phyloP scores from a whole-genome alignment of 2,888 invertebrate species.

The Drosophila prolongata region DNA sequence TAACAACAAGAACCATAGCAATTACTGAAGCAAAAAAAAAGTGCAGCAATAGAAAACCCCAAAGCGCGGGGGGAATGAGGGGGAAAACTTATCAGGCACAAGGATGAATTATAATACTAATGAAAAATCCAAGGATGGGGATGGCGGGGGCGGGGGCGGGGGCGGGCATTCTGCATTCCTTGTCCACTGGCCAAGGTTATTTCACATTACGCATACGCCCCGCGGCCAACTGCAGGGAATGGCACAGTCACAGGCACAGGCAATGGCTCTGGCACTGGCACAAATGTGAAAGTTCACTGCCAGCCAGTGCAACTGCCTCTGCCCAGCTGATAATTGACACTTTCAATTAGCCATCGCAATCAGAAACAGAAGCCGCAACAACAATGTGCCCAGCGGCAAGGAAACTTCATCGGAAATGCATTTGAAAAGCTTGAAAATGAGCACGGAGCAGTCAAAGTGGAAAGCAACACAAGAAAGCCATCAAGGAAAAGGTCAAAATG shows the following conservation, averaged over 20 bases:
- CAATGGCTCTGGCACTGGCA: conserved; percentile 7
- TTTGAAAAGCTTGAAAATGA: conserved; percentile 16
- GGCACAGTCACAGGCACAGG: conserved; percentile 9
- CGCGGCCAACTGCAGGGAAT: conserved; percentile 5
- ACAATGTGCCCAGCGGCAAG: conserved; percentile 23
- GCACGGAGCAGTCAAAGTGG: conserved; percentile 1
- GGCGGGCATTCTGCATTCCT: conserved; percentile 21
- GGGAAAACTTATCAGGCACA: conserved; percentile 54
- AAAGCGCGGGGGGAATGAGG: conserved; percentile 9
- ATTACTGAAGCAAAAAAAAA: conserved; percentile 28
- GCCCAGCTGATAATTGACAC: conserved; percentile 54
- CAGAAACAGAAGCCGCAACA: conserved; percentile 29
- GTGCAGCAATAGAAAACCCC: conserved; percentile 22
- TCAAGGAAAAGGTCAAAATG: conserved; percentile 55
- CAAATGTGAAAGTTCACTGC: conserved; percentile 71
- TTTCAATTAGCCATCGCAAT: conserved; percentile 61
- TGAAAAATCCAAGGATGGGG: conserved; percentile 33
- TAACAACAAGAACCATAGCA: conserved; percentile 9
- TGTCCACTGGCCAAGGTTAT: conserved; percentile 42
- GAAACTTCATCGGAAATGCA: conserved; percentile 31
- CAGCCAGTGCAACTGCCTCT: conserved; percentile 2
- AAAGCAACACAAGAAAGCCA: conserved; percentile 22
- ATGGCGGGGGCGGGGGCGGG: neutral
- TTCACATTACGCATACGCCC: conserved; percentile 52
- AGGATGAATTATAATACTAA: conserved; percentile 59